Base-by-base conservation (phyloP, 2,888 invertebrate species). In the Thyatira batis region DNA sequence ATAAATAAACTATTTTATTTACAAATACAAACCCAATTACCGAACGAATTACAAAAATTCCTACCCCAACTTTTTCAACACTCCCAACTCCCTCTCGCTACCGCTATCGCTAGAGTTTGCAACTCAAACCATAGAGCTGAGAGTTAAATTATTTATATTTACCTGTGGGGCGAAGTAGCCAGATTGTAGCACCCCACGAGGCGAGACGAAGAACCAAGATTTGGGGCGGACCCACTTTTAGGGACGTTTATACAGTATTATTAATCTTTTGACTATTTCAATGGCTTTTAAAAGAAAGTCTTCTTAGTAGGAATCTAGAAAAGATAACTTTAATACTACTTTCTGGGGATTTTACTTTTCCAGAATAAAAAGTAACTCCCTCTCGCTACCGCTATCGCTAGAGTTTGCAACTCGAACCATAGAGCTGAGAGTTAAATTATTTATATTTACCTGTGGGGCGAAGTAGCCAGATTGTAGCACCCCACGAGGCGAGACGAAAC, bases 91-190 rank as follows among this genome's bases (percentile, higher is more conserved):
- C n/a, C n/a, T n/a, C n/a, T n/a, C n/a, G n/a, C n/a, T n/a, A n/a
- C 55, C 80, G 71, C 76, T 66, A 27, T 48, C 55, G 55, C 76
- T 62, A n/a, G n/a, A n/a, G n/a, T n/a, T n/a, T 45, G 28, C 58
- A 13, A 45, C 65, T 72, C 60, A 39, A 0, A 44, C 65, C 71
- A 58, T 20, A 48, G 46, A 52, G 51, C 54, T 65, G 63, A 67
- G 73, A 76, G 78, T 80, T 84, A 84, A 86, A 84, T 84, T 85
- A 87, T 87, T 87, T 87, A 85, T 81, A 83, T 82, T 82, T 79
- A 80, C 78, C 76, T 78, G 69, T 70, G 69, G 74, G 69, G 73
- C 62, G 70, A 73, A 78, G 74, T 73, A 74, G 75, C 72, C 66
- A 67, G 64, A 67, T 61, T 61, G 63, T 55, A 62, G 59, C 65